Evolutionary conservation across 1,140 invertebrate genomes (phyloP), one percentile per base, ranked within the genome.

Genomic region (Onthophagus taurus): DNA sequence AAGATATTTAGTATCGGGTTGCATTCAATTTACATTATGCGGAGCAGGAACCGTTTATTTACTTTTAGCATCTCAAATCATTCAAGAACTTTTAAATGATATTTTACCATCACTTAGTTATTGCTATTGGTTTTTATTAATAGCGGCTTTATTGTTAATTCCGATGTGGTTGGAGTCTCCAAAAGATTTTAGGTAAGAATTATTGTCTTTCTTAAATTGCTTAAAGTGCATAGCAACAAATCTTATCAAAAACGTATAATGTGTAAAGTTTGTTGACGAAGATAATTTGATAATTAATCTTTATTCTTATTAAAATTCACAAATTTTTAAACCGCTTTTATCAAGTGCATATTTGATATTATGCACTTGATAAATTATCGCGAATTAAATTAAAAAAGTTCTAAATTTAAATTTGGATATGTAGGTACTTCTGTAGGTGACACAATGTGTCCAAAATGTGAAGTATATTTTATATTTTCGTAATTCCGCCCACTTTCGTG

Each of bases 111-210:
- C 60, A 2, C 36, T 72, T 7, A 65, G 67, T 18, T 69, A 75
- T 49, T 85, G 82, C 57, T 60, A 67, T 21, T 80, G 78, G 69
- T 72, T 81, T 47, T 55, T 83, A 2, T 66, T 84, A 1, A 72
- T 85, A 9, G 76, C 74, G 0, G 60, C 66, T 1, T 53, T 70
- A 0, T 23, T 86, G 35, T 72, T 72, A 5, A 80, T 81, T 0
- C 55, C 78, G 0, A 75, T 78, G 50, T 80, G 81, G 67, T 69
- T 83, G 1, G 81, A 80, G 21, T 76, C 79, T 4, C 83, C 84
- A 2, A 80, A 79, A 55, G 78, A 84, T 51, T 83, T 83, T 59
- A 75, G 76, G 81, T 81, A 66, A 20, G 45, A 37, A 19, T 26
- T 26, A n/a, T n/a, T n/a, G 6, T 7, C 23, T 7, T 26, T 26